Evolutionary conservation across 2,888 invertebrate species (phyloP).

Genomic region (Scotopteryx bipunctaria): DNA sequence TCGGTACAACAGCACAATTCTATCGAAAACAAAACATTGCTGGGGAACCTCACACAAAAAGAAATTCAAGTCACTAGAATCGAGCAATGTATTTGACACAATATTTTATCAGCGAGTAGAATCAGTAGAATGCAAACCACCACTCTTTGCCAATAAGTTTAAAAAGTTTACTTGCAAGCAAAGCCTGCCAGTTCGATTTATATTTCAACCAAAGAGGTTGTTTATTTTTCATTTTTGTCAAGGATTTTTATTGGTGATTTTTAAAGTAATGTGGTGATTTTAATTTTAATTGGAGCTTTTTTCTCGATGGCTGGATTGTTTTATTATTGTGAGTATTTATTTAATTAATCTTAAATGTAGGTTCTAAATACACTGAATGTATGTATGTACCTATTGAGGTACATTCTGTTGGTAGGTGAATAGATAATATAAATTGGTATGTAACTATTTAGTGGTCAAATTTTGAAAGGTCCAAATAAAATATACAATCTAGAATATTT

Average conservation of each 20-base stretch:
- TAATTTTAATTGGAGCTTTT: neutral
- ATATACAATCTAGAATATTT: too few relatives aligned
- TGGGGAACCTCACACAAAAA: neutral
- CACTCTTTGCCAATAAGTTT: slow-evolving; percentile 40
- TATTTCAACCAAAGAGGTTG: slow-evolving; percentile 31
- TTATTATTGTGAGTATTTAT: slow-evolving; percentile 25
- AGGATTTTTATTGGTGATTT: slow-evolving; percentile 6
- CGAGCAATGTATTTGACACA: slow-evolving; percentile 8
- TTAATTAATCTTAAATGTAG: neutral
- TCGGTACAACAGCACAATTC: too few relatives aligned
- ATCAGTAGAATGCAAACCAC: slow-evolving; percentile 19
- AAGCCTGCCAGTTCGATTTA: slow-evolving; percentile 54
- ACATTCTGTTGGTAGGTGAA: too few relatives aligned
- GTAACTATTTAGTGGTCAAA: too few relatives aligned
- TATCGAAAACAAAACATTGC: too few relatives aligned
- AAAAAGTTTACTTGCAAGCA: slow-evolving; percentile 53
- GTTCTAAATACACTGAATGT: too few relatives aligned
- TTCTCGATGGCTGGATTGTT: slow-evolving; percentile 24
- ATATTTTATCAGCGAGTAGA: neutral
- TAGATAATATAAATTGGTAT: too few relatives aligned
- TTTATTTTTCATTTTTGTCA: slow-evolving; percentile 9
- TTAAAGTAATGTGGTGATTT: slow-evolving; percentile 19
- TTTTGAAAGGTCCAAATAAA: too few relatives aligned
- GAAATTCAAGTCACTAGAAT: neutral
- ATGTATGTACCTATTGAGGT: too few relatives aligned